A percentile compares a stretch with the other conserved stretches of the same genome.
Conservation (phyloP, 1,140 invertebrate genomes). For the Prorops nasuta region DNA sequence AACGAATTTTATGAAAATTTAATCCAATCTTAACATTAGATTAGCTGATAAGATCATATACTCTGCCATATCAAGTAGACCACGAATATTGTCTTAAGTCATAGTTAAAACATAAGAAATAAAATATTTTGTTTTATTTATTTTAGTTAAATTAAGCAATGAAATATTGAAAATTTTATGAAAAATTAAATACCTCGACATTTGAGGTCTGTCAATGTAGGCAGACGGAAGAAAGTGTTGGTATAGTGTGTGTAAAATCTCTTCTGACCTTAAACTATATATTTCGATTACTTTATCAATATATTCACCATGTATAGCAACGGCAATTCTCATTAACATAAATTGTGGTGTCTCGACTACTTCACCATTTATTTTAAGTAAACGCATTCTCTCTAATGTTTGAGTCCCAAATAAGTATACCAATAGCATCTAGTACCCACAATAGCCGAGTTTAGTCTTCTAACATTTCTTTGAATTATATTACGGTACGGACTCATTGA, state of each 20-base stretch:
- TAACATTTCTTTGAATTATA: constrained; percentile 85
- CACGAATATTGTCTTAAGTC: constrained; percentile 95
- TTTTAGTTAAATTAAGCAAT: background rate
- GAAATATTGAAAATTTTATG: constrained; percentile 3
- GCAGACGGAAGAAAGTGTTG: constrained; percentile 95
- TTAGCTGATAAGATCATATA: constrained; percentile 96
- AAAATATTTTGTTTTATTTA: constrained; percentile 10
- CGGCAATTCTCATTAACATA: constrained; percentile 96
- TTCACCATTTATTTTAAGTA: constrained; percentile 91
- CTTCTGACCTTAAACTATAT: constrained; percentile 93
- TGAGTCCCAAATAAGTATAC: constrained; percentile 99
- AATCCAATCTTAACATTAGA: constrained; percentile 97
- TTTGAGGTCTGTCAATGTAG: constrained; percentile 86
- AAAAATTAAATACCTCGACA: constrained; percentile 77
- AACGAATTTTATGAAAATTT: constrained; percentile 94
- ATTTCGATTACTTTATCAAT: constrained; percentile 94
- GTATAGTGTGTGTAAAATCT: constrained; percentile 97
- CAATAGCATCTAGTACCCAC: constrained; percentile 96
- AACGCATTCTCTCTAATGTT: constrained; percentile 93
- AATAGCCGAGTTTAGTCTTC: constrained; percentile 89
- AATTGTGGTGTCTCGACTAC: constrained; percentile 96
- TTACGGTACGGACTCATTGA: constrained; percentile 81
- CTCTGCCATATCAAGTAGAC: constrained; percentile 95
- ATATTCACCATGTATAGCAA: constrained; percentile 95
- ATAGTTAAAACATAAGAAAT: constrained; percentile 95